Evolutionary conservation across 2,888 invertebrate genomes (phyloP).

Genomic region (Onchidella celtica): DNA sequence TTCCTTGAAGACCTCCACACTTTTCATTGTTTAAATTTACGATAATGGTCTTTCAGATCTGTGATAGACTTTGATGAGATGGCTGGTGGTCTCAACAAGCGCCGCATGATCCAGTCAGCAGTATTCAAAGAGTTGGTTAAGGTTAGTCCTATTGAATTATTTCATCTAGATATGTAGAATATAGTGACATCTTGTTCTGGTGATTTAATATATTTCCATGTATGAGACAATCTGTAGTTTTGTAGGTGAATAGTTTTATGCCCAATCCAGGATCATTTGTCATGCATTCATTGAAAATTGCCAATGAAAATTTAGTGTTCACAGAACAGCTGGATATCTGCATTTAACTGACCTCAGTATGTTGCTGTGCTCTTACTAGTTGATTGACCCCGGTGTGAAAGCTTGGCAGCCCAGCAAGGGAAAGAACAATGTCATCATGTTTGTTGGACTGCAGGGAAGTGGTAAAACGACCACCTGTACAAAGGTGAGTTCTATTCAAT

Average conservation of each 20-base stretch:
- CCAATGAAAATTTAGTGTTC: no score
- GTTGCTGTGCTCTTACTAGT: no score
- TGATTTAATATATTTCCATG: no score
- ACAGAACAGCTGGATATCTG: no score
- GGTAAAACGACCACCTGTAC: conserved; percentile 99
- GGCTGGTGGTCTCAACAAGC: conserved; percentile 97
- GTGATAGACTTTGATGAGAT: conserved; percentile 99
- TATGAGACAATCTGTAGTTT: no score
- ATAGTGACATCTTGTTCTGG: no score
- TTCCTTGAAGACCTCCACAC: no score
- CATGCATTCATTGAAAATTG: no score
- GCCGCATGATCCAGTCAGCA: conserved; percentile 98
- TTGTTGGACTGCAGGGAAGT: conserved; percentile 99
- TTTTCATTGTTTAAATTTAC: not conserved
- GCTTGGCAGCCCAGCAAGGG: conserved; percentile 98
- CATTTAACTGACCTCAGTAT: no score
- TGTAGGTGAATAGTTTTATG: no score
- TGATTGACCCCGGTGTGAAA: conserved; percentile 98
- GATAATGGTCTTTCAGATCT: conserved; percentile 82
- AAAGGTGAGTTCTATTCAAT: conserved; percentile 86
- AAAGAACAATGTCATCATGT: conserved; percentile 98
- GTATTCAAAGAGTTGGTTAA: conserved; percentile 99
- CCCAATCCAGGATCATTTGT: no score
- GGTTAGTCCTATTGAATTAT: conserved; percentile 82
- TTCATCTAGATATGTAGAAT: no score